Evolutionary conservation across 2,797 vertebrate species (phyloP).

Genomic region (Galago senegalensis): DNA sequence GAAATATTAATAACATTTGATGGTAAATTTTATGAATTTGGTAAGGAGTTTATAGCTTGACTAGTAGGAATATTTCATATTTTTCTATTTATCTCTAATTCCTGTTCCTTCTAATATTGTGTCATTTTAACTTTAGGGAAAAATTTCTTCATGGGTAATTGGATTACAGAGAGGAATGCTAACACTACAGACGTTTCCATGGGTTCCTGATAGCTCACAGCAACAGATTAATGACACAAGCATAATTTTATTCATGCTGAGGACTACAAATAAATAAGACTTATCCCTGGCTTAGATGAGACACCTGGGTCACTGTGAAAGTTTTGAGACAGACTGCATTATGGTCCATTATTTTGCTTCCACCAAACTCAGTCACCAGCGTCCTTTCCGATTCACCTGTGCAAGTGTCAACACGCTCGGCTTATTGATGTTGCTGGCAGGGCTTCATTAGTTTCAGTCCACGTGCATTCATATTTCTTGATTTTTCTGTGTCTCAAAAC

Average conservation of each 20-base stretch:
- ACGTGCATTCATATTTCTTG: too few relatives aligned
- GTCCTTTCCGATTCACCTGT: too few relatives aligned
- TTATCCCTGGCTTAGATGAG: conserved; percentile 14
- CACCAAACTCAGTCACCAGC: too few relatives aligned
- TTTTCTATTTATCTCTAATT: conserved; percentile 48
- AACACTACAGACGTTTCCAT: conserved; percentile 28
- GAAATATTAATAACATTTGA: conserved; percentile 48
- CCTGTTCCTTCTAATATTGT: background rate
- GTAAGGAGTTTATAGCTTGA: conserved; percentile 39
- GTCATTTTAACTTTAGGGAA: conserved; percentile 55
- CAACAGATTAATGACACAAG: conserved; percentile 15
- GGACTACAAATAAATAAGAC: background rate
- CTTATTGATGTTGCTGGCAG: too few relatives aligned
- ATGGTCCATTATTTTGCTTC: too few relatives aligned
- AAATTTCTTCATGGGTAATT: conserved; percentile 40
- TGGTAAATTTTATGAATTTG: conserved; percentile 5
- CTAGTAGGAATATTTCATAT: conserved; percentile 23
- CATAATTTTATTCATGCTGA: background rate
- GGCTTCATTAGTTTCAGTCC: too few relatives aligned
- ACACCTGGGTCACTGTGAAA: too few relatives aligned
- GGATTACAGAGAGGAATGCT: background rate
- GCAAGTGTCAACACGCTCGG: too few relatives aligned
- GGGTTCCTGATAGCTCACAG: background rate
- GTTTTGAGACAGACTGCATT: too few relatives aligned
- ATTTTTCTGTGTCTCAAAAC: too few relatives aligned